Conservation (phyloP, 2,888 invertebrate genomes). For the Lasioglossum marginatum region DNA sequence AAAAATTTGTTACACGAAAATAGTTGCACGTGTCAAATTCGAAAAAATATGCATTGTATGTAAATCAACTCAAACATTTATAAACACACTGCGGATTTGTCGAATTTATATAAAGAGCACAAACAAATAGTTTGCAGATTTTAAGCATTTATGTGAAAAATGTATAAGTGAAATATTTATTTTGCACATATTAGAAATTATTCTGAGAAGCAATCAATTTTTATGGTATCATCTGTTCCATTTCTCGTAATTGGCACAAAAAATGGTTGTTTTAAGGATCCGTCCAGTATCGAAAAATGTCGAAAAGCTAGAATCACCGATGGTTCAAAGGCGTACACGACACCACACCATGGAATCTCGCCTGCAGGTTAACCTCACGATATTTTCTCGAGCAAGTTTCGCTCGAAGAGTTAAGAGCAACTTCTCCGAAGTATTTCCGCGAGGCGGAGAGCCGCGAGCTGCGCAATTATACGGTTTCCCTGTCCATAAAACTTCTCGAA, state of each 20-base stretch:
- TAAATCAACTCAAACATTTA: too few relatives aligned
- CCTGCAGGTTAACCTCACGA: slow-evolving; percentile 49
- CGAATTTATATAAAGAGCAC: too few relatives aligned
- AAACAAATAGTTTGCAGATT: background rate
- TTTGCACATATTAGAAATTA: too few relatives aligned
- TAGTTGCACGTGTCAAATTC: background rate
- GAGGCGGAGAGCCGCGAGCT: slow-evolving; percentile 38
- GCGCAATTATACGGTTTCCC: slow-evolving; percentile 67
- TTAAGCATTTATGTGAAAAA: background rate
- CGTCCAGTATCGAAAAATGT: background rate
- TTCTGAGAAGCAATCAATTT: too few relatives aligned
- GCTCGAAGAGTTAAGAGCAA: slow-evolving; percentile 40
- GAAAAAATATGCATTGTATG: too few relatives aligned
- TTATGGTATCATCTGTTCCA: background rate
- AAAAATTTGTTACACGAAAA: background rate
- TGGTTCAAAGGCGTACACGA: background rate
- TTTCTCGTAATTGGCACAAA: background rate
- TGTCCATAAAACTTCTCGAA: slow-evolving; percentile 42
- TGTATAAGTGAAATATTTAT: too few relatives aligned
- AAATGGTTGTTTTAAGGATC: background rate
- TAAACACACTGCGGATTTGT: too few relatives aligned
- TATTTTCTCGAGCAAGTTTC: slow-evolving; percentile 62
- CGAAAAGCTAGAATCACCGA: background rate
- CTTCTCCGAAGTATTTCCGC: slow-evolving; percentile 62
- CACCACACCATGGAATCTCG: background rate